Base-by-base conservation (phyloP, 2,797 vertebrate genomes). In the Crypturellus tataupa region DNA sequence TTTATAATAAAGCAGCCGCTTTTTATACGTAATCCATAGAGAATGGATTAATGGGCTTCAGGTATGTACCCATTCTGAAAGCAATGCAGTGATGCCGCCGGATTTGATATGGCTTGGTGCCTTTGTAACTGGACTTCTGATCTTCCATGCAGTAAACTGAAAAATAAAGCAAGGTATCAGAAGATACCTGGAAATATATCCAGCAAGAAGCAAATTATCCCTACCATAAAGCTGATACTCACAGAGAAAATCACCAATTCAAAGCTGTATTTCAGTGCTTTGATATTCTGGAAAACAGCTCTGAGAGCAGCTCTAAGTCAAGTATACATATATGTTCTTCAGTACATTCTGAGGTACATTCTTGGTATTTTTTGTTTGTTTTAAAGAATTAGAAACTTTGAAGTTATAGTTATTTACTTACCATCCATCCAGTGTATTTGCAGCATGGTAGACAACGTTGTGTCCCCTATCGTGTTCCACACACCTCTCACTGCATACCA, bases 41-140 rank as follows among this genome's bases (percentile, higher is more conserved):
- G 12, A 86, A 72, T 29, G 73, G 33, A 77, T 85, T 93, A 37
- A 64, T 81, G 33, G 58, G 15, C 55, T 90, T 91, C 59, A 67
- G 33, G 64, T 4, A 0, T 44, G 33, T 85, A 72, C n/a, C 63
- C 63, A 55, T 91, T 77, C 59, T 40, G 53, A 86, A 91, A 64
- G 55, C 17, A 84, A 64, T 73, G n/a, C 25, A 49, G 47, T 35
- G 56, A 47, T 62, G 10, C 59, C 67, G 20, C 49, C 68, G 18
- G 53, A 17, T 89, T 87, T 83, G n/a, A 49, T 92, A 49, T 12
- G 37, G n/a, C 27, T 40, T 63, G 19, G 17, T 70, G 12, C 64
- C 4, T 1, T 59, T 83, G 18, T 82, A 85, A 71, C 46, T 81
- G 63, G 33, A 31, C 37, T 89, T 95, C 35, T 89, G 72, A 85